Evolutionary conservation across 1,140 invertebrate species (phyloP).

Genomic region (Cepaea nemoralis): DNA sequence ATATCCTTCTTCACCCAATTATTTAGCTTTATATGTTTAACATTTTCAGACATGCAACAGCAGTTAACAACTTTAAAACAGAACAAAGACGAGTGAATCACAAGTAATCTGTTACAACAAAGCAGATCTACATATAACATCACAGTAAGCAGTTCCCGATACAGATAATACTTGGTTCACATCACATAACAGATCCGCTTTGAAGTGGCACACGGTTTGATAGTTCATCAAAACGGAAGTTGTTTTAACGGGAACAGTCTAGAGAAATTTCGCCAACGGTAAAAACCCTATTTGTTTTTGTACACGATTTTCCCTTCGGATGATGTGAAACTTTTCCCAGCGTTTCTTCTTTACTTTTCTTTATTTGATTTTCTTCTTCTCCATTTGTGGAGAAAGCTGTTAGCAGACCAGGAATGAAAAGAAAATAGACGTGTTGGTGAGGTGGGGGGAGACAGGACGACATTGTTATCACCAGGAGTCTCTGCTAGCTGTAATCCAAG

Average conservation of each 20-base stretch:
- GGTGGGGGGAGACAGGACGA: not conserved
- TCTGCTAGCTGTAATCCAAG: constrained; percentile 9
- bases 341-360: too few relatives aligned
- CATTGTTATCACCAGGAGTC: constrained; percentile 9
- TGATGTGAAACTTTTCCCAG: not conserved
- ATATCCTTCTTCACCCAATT: too few relatives aligned
- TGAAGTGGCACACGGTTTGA: constrained; percentile 11
- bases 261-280: not conserved
- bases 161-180: not conserved
- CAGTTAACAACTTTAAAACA: too few relatives aligned
- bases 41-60: too few relatives aligned
- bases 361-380: not conserved
- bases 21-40: too few relatives aligned
- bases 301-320: not conserved
- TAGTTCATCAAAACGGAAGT: constrained; percentile 8
- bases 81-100: not conserved
- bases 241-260: not conserved
- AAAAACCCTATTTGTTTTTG: constrained; percentile 7
- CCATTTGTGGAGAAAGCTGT: not conserved
- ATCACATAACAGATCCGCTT: not conserved
- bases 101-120: not conserved
- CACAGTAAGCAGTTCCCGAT: not conserved
- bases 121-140: not conserved
- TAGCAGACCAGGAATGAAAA: not conserved
- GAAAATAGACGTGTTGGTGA: not conserved